Evolutionary conservation across 2,113 vertebrate genomes (phyloP).

Genomic region (Erinaceus europaeus): DNA sequence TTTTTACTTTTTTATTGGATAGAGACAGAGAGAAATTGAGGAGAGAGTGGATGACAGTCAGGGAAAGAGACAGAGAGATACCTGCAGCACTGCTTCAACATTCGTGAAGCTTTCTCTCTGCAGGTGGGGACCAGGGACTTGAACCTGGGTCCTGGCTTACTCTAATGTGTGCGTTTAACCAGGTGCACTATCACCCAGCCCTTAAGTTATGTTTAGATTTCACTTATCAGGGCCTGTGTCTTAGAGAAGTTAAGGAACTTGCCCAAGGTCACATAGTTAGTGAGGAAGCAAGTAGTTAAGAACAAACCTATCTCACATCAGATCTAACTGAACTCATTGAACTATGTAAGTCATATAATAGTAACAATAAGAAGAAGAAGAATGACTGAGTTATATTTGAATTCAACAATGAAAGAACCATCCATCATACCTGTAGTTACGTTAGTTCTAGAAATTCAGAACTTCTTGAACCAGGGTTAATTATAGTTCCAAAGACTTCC

Average conservation of each 20-base stretch:
- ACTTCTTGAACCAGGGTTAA: not conserved
- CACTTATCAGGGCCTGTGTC: not conserved
- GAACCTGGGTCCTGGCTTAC: too few relatives aligned
- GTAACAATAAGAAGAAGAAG: conserved; percentile 36
- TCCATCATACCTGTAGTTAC: not conserved
- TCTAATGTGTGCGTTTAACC: too few relatives aligned
- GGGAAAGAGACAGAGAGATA: too few relatives aligned
- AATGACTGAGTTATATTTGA: not conserved
- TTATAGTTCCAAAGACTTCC: not conserved
- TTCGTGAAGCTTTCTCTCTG: too few relatives aligned
- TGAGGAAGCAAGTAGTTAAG: not conserved
- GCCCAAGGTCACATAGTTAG: not conserved
- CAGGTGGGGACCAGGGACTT: too few relatives aligned
- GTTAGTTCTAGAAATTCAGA: conserved; percentile 37
- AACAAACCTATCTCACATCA: not conserved
- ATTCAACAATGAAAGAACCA: conserved; percentile 9
- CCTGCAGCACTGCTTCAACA: too few relatives aligned
- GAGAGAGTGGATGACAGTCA: too few relatives aligned
- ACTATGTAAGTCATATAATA: conserved; percentile 44
- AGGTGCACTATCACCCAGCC: too few relatives aligned
- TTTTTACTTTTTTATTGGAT: too few relatives aligned
- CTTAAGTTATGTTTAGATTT: conserved; percentile 23
- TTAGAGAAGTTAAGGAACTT: conserved; percentile 25
- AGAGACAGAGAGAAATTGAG: too few relatives aligned
- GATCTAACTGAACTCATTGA: conserved; percentile 8